Evolutionary conservation across 2,888 invertebrate species (phyloP).

Genomic region (Tachina grossa): DNA sequence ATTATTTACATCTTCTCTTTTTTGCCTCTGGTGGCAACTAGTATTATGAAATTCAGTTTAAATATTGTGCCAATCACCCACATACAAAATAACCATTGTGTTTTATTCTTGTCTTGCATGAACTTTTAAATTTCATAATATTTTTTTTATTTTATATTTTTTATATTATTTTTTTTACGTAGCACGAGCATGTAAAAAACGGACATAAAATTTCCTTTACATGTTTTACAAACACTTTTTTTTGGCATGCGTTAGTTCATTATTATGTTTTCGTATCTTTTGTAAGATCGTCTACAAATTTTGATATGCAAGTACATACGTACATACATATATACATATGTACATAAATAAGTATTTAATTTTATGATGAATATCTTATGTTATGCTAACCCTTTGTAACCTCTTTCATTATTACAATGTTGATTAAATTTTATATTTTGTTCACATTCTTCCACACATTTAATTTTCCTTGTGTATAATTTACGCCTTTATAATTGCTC

Average conservation of each 20-base stretch:
- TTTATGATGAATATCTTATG: constrained; percentile 60
- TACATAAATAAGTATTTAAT: constrained; percentile 1
- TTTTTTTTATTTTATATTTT: constrained; percentile 30
- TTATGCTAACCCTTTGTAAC: constrained; percentile 61
- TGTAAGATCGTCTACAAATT: constrained; percentile 35
- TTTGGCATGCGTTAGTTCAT: constrained; percentile 55
- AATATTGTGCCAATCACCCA: constrained; percentile 60
- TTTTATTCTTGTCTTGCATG: constrained; percentile 10
- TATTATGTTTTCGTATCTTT: constrained; percentile 37
- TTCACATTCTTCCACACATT: constrained; percentile 50
- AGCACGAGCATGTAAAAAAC: not conserved
- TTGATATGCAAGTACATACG: not conserved
- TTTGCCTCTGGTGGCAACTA: constrained; percentile 36
- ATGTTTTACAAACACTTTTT: constrained; percentile 28
- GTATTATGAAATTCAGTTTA: constrained; percentile 55
- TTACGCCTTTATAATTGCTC: constrained; percentile 69
- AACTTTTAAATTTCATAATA: constrained; percentile 52
- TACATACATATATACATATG: no score
- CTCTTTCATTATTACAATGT: constrained; percentile 61
- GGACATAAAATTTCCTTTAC: constrained; percentile 33
- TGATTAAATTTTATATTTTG: constrained; percentile 62
- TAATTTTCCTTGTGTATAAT: constrained; percentile 54
- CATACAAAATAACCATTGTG: constrained; percentile 47
- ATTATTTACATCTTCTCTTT: constrained; percentile 31
- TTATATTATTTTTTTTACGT: not conserved